Conservation (phyloP, 2,888 invertebrate species). For the Brenthis hecate region DNA sequence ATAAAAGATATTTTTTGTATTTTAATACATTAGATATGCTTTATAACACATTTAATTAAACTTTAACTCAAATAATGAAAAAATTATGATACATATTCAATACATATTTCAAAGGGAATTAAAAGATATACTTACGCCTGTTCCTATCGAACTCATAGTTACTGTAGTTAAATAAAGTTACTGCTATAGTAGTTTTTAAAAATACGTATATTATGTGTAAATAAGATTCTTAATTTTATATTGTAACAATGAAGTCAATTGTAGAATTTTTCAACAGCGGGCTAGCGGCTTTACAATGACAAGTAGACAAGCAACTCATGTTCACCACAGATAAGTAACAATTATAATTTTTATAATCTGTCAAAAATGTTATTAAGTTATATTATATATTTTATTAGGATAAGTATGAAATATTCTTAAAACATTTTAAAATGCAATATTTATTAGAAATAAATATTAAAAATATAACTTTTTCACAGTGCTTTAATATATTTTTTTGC, state of each 20-base stretch:
- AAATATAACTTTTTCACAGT: too few relatives aligned
- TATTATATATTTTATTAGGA: neutral
- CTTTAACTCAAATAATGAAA: neutral
- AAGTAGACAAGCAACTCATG: conserved; percentile 53
- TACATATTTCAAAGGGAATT: neutral
- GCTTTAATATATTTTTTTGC: too few relatives aligned
- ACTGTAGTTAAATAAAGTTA: conserved; percentile 7
- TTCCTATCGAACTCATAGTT: conserved; percentile 96
- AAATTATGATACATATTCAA: neutral
- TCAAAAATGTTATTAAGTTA: too few relatives aligned
- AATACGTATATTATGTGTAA: neutral
- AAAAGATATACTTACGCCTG: conserved; percentile 87
- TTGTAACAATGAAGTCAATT: neutral
- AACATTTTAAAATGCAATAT: too few relatives aligned
- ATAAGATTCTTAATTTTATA: neutral
- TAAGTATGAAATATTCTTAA: neutral
- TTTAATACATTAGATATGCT: neutral
- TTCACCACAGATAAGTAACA: conserved; percentile 32
- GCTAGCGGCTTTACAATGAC: conserved; percentile 54
- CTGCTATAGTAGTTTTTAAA: conserved; percentile 1
- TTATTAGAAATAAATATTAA: too few relatives aligned
- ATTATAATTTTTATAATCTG: neutral
- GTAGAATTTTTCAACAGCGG: conserved; percentile 43
- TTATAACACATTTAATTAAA: neutral
- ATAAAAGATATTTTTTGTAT: neutral